Evolutionary conservation across 2,113 vertebrate genomes (phyloP).

Genomic region (Ascaphus truei): DNA sequence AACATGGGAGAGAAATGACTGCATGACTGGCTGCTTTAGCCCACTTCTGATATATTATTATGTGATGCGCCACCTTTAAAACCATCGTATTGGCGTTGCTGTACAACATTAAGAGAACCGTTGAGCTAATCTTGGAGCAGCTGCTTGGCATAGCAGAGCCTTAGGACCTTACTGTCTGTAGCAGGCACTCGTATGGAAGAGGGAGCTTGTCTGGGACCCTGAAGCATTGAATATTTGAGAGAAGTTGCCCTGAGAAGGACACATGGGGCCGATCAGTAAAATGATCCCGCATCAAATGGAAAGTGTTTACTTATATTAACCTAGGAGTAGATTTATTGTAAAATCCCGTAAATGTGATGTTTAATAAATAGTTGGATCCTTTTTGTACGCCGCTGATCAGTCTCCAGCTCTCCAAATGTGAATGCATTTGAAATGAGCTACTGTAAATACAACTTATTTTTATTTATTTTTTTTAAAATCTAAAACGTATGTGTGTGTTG

Average conservation of each 20-base stretch:
- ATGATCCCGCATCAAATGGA: background rate
- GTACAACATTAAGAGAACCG: no score
- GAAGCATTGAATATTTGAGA: background rate
- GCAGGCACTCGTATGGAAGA: conserved; percentile 8
- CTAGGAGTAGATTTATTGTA: background rate
- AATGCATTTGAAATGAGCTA: background rate
- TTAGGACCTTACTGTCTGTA: background rate
- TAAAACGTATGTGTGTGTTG: background rate
- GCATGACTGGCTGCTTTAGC: no score
- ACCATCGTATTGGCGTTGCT: no score
- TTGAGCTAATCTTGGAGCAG: conserved; percentile 10
- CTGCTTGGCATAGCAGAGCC: background rate
- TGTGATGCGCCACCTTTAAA: no score
- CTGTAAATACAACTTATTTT: background rate
- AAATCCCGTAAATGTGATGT: background rate
- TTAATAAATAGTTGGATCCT: background rate
- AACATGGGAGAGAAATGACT: no score
- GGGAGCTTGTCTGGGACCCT: background rate
- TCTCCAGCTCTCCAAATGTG: background rate
- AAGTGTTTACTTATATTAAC: background rate
- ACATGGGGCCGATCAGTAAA: background rate
- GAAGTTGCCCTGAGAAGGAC: background rate
- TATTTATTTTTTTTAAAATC: no score
- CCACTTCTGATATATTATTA: no score
- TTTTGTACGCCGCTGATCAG: background rate